Evolutionary conservation across 2,888 invertebrate species (phyloP), one percentile per base, ranked within the genome.

Genomic region (Mythimna loreyi): DNA sequence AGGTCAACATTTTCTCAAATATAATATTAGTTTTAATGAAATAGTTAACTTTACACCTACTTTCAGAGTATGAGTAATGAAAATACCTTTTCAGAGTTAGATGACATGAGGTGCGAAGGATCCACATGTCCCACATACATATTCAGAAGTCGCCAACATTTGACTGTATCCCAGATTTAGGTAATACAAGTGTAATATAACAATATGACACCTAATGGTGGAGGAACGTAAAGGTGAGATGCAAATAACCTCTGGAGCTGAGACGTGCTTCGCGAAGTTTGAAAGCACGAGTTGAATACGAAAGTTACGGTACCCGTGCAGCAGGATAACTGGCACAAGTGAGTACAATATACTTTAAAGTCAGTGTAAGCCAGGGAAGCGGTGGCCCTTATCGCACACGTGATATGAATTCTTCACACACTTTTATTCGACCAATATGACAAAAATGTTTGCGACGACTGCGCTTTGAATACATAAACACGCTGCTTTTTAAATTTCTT

Each of bases 301-400:
- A 89, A 93, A 90, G 86, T 88, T 87, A 80, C 81, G 49, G 80
- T 50, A 53, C 77, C 82, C 85, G 82, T 90, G 89, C 87, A 86
- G 85, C 73, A 71, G 88, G 86, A 87, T 90, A 90, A 89, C 91
- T 85, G 87, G 84, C 87, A 82, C 85, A 85, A 90, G 87, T 87
- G 89, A 90, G 88, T 92, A 91, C 92, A 92, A 91, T 91, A 92
- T 91, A 91, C 92, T 92, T 90, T 91, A 91, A 91, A 93, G 91
- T 91, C 89, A 81, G 80, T 86, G 90, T 92, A 90, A 92, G 91
- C 90, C 89, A 81, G 84, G 82, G 89, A 90, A 89, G 90, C 89
- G 87, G 88, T 87, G 88, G 92, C 91, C 92, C 92, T 93, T 92
- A 92, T 92, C 92, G 88, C 85, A 88, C 86, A 88, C 93, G 93